Evolutionary conservation across 2,797 vertebrate species (phyloP).

Genomic region (Pangasius krempfi): DNA sequence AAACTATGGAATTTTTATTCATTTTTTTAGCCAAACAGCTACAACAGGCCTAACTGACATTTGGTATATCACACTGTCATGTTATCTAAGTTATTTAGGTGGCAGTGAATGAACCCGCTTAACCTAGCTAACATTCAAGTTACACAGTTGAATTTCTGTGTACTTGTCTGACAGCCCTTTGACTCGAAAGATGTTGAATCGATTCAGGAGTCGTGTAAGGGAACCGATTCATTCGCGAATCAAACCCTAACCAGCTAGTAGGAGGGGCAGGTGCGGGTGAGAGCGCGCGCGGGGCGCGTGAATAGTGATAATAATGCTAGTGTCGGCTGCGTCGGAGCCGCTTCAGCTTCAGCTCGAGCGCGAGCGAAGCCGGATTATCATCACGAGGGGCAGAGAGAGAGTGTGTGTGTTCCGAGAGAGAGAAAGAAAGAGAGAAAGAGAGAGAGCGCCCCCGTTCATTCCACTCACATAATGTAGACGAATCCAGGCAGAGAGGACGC

Average conservation of each 20-base stretch:
- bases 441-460: not conserved
- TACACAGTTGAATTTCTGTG: not conserved
- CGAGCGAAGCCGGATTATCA: slow-evolving; percentile 18
- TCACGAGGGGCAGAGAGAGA: slow-evolving; percentile 6
- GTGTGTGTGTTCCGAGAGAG: not conserved
- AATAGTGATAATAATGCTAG: not conserved
- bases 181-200: not conserved
- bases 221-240: not conserved
- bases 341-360: not conserved
- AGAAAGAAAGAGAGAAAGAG: not conserved
- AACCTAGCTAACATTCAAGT: not conserved
- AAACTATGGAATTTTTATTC: not conserved
- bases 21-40: not conserved
- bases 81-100: not conserved
- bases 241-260: not conserved
- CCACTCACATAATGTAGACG: not conserved
- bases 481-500: not conserved
- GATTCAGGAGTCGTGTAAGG: not conserved
- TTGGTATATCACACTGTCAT: not conserved
- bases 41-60: not conserved
- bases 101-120: not conserved
- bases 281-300: not conserved
- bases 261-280: not conserved
- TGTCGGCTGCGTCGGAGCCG: not conserved
- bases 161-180: not conserved